phyloP scores from a whole-genome alignment of 2,888 invertebrate genomes.

The Prenolepis imparis region DNA sequence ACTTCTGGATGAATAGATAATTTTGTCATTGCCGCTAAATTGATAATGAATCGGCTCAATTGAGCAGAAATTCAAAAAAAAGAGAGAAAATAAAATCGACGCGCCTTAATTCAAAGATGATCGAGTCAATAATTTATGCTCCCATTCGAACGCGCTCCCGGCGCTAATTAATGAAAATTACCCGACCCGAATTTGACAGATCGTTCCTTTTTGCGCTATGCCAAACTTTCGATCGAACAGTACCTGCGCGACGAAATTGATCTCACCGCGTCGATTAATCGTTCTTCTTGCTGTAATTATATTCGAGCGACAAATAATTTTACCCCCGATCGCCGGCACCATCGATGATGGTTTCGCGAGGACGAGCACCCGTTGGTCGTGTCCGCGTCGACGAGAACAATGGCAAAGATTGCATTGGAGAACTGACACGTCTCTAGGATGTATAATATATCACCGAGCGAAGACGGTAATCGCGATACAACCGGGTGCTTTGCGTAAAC shows the following conservation, averaged over 20 bases:
- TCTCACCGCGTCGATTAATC: constrained; percentile 66
- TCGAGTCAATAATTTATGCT: constrained; percentile 20
- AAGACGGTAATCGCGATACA: constrained; percentile 67
- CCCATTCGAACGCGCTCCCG: constrained; percentile 19
- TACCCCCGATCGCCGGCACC: not conserved
- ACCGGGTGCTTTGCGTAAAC: constrained; percentile 51
- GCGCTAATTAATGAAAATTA: constrained; percentile 46
- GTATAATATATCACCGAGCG: constrained; percentile 74
- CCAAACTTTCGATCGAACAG: constrained; percentile 35
- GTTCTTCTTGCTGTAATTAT: constrained; percentile 65
- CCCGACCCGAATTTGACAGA: constrained; percentile 17
- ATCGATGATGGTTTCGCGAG: constrained; percentile 55
- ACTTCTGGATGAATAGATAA: constrained; percentile 32
- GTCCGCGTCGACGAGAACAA: constrained; percentile 59
- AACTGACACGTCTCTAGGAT: constrained; percentile 70
- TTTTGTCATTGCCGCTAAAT: constrained; percentile 11
- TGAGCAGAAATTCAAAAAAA: constrained; percentile 23
- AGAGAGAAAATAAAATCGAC: not conserved
- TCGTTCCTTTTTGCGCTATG: constrained; percentile 1
- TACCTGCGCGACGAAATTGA: constrained; percentile 38
- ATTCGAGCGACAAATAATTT: constrained; percentile 30
- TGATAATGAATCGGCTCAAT: constrained; percentile 20
- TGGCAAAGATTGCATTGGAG: constrained; percentile 74
- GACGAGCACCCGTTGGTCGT: constrained; percentile 30
- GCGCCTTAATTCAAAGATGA: constrained; percentile 24